Evolutionary conservation across 2,113 vertebrate species (phyloP).

Genomic region (Reinhardtius hippoglossoides): DNA sequence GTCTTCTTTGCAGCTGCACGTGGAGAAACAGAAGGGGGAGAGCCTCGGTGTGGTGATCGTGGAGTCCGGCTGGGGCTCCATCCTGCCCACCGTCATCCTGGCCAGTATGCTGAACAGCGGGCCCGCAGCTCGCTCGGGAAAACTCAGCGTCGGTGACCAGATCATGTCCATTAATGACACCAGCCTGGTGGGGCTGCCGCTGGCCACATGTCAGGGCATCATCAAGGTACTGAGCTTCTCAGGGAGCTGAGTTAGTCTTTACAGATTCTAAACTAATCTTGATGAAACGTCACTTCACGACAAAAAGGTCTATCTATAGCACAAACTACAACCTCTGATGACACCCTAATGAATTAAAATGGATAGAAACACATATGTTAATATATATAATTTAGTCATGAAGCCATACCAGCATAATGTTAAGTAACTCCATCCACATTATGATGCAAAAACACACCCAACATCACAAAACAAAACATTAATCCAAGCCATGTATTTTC

Average conservation of each 20-base stretch:
- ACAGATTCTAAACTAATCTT: too few species aligned
- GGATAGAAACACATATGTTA: too few species aligned
- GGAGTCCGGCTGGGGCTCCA: slow-evolving; percentile 99
- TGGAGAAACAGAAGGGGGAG: slow-evolving; percentile 98
- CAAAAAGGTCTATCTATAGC: too few species aligned
- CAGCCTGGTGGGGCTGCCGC: slow-evolving; percentile 95
- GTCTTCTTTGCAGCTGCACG: slow-evolving; percentile 83
- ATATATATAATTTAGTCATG: too few species aligned
- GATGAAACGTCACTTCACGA: background rate
- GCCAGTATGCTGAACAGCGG: slow-evolving; percentile 97
- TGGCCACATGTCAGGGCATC: slow-evolving; percentile 97
- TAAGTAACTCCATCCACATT: too few species aligned
- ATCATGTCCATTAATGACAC: slow-evolving; percentile 99
- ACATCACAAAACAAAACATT: too few species aligned
- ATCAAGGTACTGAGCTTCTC: slow-evolving; percentile 88
- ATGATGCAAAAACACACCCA: too few species aligned
- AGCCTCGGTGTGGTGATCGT: slow-evolving; percentile 96
- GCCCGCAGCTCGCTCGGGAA: slow-evolving; percentile 94
- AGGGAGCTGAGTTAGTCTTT: background rate
- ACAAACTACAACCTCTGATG: too few species aligned
- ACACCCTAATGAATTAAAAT: too few species aligned
- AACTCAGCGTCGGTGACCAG: slow-evolving; percentile 97
- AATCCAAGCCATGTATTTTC: too few species aligned
- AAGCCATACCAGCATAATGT: too few species aligned
- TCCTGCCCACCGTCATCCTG: slow-evolving; percentile 96